phyloP scores from a whole-genome alignment of 2,113 vertebrate species.

The Theropithecus gelada region DNA sequence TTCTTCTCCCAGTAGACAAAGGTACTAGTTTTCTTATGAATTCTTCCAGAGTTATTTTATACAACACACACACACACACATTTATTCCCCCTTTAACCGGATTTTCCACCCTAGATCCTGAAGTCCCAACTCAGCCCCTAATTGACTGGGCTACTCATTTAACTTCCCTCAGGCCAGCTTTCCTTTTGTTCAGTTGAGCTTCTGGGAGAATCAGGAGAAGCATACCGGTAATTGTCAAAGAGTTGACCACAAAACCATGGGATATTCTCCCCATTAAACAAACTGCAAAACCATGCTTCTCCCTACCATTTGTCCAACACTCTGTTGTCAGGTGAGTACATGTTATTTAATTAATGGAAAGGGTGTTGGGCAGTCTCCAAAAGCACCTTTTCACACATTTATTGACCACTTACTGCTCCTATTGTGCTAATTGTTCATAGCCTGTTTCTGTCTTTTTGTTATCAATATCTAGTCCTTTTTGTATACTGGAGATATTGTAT shows the following conservation, averaged over 20 bases:
- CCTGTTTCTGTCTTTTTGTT: background rate
- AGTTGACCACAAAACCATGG: background rate
- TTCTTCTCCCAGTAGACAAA: background rate
- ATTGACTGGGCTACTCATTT: background rate
- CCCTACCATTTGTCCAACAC: background rate
- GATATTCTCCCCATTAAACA: background rate
- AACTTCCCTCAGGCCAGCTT: background rate
- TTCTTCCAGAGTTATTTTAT: slow-evolving; percentile 9
- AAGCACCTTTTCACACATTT: too few relatives aligned
- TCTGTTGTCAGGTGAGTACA: background rate
- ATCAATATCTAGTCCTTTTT: background rate
- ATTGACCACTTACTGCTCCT: background rate
- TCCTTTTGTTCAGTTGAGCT: too few relatives aligned
- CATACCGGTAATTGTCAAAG: background rate
- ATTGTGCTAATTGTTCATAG: background rate
- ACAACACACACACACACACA: background rate
- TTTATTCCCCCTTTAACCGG: background rate
- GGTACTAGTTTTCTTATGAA: background rate
- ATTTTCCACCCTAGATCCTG: background rate
- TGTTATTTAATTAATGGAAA: too few relatives aligned
- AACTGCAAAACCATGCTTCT: background rate
- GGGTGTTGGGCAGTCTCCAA: too few relatives aligned
- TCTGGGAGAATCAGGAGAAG: background rate
- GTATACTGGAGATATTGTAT: background rate
- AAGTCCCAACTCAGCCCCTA: background rate